These are phyloP conservation scores for Tachycineta bicolor DNA, from an alignment of 2,113 vertebrate genomes.

Conservation along the genomic window DNA sequence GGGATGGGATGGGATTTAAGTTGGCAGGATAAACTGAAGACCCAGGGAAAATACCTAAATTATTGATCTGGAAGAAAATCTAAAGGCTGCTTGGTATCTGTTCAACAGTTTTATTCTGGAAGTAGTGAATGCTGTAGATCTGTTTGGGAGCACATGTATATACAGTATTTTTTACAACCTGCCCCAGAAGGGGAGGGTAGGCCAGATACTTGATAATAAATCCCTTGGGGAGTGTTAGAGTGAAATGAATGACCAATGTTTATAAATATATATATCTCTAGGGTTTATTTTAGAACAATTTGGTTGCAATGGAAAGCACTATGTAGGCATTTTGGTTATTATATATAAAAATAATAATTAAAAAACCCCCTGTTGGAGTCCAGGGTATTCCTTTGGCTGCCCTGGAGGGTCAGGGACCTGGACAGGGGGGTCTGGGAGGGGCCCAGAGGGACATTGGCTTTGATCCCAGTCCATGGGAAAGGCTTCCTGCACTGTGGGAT, in stretches of 20 bases:
- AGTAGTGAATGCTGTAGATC: background rate
- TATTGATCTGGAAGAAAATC: background rate
- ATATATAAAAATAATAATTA: background rate
- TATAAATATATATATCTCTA: background rate
- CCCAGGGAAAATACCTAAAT: background rate
- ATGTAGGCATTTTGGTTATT: background rate
- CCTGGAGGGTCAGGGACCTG: too few relatives aligned
- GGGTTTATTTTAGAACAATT: background rate
- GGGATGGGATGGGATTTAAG: background rate
- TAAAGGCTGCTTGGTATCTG: background rate
- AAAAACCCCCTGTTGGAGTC: too few relatives aligned
- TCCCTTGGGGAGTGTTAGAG: background rate
- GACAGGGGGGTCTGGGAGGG: too few relatives aligned
- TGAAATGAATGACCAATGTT: background rate
- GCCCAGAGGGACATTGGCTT: too few relatives aligned
- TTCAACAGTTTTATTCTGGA: background rate
- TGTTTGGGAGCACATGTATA: background rate
- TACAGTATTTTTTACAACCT: background rate
- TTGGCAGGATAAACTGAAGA: background rate
- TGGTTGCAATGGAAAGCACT: background rate
- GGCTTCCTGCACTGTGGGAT: too few relatives aligned
- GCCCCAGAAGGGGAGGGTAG: background rate
- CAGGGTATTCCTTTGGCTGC: too few relatives aligned
- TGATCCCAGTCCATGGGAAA: too few relatives aligned
- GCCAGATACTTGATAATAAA: background rate